These are phyloP conservation scores for Scaptomyza caliginosa DNA, from an alignment of 2,888 invertebrate species.

Conservation along the genomic window DNA sequence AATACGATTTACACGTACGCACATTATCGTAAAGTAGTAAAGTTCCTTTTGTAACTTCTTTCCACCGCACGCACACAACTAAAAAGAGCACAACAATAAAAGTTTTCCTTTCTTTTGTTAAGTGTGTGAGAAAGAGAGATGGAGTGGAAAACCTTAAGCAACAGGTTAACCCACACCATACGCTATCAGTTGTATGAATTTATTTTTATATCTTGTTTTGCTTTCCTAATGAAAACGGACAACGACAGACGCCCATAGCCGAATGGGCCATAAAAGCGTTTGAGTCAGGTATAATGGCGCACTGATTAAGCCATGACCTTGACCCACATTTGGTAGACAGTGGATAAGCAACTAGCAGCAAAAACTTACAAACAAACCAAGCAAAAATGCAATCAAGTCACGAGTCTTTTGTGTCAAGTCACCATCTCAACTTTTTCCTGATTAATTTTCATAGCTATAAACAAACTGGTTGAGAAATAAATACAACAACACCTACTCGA, in stretches of 20 bases:
- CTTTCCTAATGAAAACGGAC: slow-evolving; percentile 45
- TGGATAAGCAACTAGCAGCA: neutral
- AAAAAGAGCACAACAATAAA: slow-evolving; percentile 40
- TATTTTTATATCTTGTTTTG: slow-evolving; percentile 23
- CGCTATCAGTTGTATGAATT: slow-evolving; percentile 15
- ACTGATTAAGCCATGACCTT: slow-evolving; percentile 70
- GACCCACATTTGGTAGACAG: slow-evolving; percentile 55
- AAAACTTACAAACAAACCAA: neutral
- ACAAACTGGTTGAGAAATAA: neutral
- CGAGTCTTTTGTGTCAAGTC: slow-evolving; percentile 33
- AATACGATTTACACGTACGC: slow-evolving; percentile 79
- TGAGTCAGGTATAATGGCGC: slow-evolving; percentile 47
- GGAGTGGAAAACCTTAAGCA: slow-evolving; percentile 64
- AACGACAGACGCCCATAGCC: slow-evolving; percentile 19
- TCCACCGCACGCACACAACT: slow-evolving; percentile 9
- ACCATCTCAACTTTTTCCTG: slow-evolving; percentile 34
- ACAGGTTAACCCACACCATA: slow-evolving; percentile 58
- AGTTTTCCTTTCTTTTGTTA: slow-evolving; percentile 24
- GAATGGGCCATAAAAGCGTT: slow-evolving; percentile 57
- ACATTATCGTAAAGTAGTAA: slow-evolving; percentile 76
- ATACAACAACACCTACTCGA: slow-evolving; percentile 5
- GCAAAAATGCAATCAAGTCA: slow-evolving; percentile 32
- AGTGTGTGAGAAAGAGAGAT: neutral
- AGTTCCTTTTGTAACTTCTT: slow-evolving; percentile 38
- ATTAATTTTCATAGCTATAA: slow-evolving; percentile 33